phyloP scores from a whole-genome alignment of 2,797 vertebrate species.

The Poeciliopsis presidionis region DNA sequence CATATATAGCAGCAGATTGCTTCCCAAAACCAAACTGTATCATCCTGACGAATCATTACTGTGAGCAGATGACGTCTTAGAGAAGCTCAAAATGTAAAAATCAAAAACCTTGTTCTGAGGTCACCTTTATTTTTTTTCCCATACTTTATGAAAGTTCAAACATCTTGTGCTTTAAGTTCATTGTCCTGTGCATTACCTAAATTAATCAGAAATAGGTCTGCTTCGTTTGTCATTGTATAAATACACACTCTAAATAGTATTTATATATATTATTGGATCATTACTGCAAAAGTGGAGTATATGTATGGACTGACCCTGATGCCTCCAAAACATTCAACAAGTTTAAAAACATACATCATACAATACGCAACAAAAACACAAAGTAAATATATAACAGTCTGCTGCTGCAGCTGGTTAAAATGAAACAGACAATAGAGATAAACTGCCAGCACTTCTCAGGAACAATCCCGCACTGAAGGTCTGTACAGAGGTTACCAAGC shows the following conservation, averaged over 20 bases:
- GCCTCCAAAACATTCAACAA: not conserved
- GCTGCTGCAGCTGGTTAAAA: not conserved
- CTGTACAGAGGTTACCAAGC: not conserved
- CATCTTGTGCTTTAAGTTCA: not conserved
- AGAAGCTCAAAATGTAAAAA: not conserved
- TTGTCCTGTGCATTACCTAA: not conserved
- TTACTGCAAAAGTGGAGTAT: not conserved
- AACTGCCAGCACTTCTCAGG: not conserved
- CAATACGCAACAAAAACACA: not conserved
- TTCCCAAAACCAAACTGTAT: not conserved
- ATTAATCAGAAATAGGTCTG: not conserved
- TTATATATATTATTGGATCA: not conserved
- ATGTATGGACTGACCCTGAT: not conserved
- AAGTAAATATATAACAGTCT: not conserved
- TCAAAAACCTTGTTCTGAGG: not conserved
- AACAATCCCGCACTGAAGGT: not conserved
- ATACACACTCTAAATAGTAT: not conserved
- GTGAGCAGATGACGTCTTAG: not conserved
- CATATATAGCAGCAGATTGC: not conserved
- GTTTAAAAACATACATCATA: not conserved
- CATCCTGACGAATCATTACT: not conserved
- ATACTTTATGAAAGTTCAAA: not conserved
- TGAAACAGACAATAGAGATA: not conserved
- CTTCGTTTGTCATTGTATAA: not conserved
- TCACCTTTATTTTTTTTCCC: not conserved